Conservation (phyloP, 92 coral and sea anemone genomes). For the Porites divaricata region DNA sequence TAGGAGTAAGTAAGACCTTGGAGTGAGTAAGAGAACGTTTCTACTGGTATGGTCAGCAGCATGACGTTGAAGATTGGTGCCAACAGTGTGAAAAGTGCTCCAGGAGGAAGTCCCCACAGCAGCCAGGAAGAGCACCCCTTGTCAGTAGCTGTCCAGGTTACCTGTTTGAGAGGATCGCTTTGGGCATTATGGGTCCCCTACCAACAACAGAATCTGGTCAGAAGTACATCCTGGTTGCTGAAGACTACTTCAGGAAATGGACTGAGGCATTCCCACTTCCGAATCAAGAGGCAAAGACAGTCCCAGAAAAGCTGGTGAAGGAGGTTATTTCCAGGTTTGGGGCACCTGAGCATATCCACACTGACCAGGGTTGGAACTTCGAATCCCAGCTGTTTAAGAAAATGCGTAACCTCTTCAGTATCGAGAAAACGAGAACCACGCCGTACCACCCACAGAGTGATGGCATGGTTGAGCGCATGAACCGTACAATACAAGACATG, state of each 20-base stretch:
- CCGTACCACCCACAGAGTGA: no score
- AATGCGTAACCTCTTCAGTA: no score
- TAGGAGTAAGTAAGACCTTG: conserved; percentile 58
- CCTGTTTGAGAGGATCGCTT: conserved; percentile 33
- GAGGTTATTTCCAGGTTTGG: conserved; percentile 49
- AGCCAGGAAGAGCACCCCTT: conserved; percentile 37
- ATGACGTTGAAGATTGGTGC: conserved; percentile 56
- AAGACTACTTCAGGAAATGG: conserved; percentile 55
- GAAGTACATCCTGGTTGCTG: conserved; percentile 45
- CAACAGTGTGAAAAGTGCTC: conserved; percentile 49
- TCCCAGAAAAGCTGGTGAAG: conserved; percentile 47
- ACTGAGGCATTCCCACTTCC: conserved; percentile 50
- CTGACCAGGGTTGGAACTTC: conserved; percentile 64
- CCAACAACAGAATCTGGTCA: conserved; percentile 41
- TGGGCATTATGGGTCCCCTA: conserved; percentile 60
- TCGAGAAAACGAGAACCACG: no score
- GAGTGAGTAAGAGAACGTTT: conserved; percentile 42
- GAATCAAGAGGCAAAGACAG: conserved; percentile 56
- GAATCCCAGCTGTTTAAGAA: conserved; percentile 48
- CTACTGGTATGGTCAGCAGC: conserved; percentile 54
- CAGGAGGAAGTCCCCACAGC: conserved; percentile 32
- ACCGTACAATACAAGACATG: no score
- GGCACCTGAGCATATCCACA: conserved; percentile 35
- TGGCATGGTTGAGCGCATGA: no score
- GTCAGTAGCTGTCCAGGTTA: conserved; percentile 36